phyloP scores from a whole-genome alignment of 2,797 vertebrate genomes.

The Phrynocephalus forsythii region DNA sequence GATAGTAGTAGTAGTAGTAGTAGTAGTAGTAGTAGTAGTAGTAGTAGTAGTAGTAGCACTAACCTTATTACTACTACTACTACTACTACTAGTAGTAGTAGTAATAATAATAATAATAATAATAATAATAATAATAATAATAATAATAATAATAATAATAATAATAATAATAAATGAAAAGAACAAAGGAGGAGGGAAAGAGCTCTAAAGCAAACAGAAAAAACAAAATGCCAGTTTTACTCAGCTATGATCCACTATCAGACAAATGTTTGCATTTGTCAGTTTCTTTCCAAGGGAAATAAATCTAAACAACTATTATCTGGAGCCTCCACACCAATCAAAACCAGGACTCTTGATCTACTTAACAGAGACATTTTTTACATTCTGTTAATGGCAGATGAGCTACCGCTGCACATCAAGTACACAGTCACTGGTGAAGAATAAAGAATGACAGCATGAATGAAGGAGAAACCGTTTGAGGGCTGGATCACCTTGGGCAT shows the following conservation, averaged over 20 bases:
- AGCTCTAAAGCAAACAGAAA: neutral
- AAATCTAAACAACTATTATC: neutral
- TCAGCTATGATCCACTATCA: neutral
- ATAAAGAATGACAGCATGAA: neutral
- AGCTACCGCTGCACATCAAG: neutral
- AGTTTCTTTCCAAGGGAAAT: conserved; percentile 6
- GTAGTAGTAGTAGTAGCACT: too few species aligned
- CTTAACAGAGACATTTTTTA: conserved; percentile 20
- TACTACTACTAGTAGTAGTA: too few species aligned
- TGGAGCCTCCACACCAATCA: neutral
- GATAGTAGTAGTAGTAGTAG: too few species aligned
- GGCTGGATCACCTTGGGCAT: conserved; percentile 4
- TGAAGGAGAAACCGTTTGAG: conserved; percentile 10
- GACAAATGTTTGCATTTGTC: neutral
- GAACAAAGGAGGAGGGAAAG: neutral
- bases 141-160: too few species aligned
- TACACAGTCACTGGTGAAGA: neutral
- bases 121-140: too few species aligned
- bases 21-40: too few species aligned
- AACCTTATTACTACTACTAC: too few species aligned
- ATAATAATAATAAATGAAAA: too few species aligned
- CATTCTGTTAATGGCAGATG: neutral
- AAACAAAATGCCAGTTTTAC: neutral
- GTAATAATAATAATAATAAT: too few species aligned
- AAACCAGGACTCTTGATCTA: neutral